Percentiles rank a stretch among this genome's conserved stretches.
These are phyloP conservation scores for Hesperophylax magnus DNA, from an alignment of 1,140 invertebrate genomes.

Conservation along the genomic window DNA sequence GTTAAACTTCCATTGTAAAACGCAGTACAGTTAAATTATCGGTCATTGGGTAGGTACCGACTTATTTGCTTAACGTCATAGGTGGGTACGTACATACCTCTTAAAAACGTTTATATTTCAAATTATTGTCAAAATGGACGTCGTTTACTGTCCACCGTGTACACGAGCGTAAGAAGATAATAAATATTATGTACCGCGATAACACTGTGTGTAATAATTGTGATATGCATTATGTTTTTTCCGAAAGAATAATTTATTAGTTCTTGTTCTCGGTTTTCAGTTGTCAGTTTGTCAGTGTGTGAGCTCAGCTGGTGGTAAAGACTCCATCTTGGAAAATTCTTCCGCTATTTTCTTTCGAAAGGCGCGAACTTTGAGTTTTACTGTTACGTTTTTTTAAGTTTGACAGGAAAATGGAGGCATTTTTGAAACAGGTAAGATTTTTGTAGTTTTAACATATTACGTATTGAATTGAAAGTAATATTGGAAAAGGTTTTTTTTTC, in stretches of 20 bases:
- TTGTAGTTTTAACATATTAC: not conserved
- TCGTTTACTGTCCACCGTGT: not conserved
- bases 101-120: too few relatives aligned
- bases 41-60: too few relatives aligned
- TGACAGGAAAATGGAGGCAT: conserved; percentile 11
- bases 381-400: not conserved
- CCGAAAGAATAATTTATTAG: not conserved
- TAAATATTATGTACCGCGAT: not conserved
- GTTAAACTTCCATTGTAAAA: too few relatives aligned
- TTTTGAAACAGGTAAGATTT: conserved; percentile 8
- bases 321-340: not conserved
- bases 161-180: not conserved
- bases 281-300: not conserved
- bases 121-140: not conserved
- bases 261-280: not conserved
- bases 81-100: too few relatives aligned
- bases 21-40: too few relatives aligned
- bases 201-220: conserved; percentile 5
- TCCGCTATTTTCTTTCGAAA: conserved; percentile 1
- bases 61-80: too few relatives aligned
- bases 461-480: not conserved
- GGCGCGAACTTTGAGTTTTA: not conserved
- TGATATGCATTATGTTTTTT: conserved; percentile 1
- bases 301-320: not conserved
- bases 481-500: not conserved